A percentile compares a stretch with the other conserved stretches of the same genome.
Evolutionary conservation across 1,140 invertebrate species (phyloP).

Genomic region (Drosophila funebris): DNA sequence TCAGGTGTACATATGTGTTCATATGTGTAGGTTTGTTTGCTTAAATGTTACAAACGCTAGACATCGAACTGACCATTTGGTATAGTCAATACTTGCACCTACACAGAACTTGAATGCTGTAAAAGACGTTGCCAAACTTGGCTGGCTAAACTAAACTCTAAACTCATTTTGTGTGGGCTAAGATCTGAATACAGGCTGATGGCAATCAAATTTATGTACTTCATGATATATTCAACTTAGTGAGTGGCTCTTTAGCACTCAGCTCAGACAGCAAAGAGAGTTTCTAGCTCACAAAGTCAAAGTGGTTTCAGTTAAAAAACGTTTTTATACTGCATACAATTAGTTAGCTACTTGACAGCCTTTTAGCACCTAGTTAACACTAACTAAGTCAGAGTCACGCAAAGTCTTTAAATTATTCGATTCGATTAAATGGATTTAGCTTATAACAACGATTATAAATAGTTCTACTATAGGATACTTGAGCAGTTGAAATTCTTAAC

Average conservation of each 20-base stretch:
- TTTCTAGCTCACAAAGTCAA: not conserved
- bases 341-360: not conserved
- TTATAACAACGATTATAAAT: too few relatives aligned
- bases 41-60: not conserved
- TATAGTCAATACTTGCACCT: not conserved
- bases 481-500: too few relatives aligned
- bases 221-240: not conserved
- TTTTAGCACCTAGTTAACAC: not conserved
- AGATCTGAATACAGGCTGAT: not conserved
- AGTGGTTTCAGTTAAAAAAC: not conserved
- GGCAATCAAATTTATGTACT: not conserved
- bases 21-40: not conserved
- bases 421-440: too few relatives aligned
- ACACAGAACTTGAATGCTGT: slow-evolving; percentile 1
- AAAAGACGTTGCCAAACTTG: not conserved
- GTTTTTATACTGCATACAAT: not conserved
- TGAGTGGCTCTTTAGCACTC: not conserved
- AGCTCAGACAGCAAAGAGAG: not conserved
- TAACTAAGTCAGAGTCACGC: not conserved
- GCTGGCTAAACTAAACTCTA: not conserved
- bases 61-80: not conserved
- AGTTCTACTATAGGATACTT: too few relatives aligned
- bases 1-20: slow-evolving; percentile 5
- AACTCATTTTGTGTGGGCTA: not conserved
- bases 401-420: too few relatives aligned